Conservation (phyloP, 2,888 invertebrate genomes). For the Drosophila mayaguana region DNA sequence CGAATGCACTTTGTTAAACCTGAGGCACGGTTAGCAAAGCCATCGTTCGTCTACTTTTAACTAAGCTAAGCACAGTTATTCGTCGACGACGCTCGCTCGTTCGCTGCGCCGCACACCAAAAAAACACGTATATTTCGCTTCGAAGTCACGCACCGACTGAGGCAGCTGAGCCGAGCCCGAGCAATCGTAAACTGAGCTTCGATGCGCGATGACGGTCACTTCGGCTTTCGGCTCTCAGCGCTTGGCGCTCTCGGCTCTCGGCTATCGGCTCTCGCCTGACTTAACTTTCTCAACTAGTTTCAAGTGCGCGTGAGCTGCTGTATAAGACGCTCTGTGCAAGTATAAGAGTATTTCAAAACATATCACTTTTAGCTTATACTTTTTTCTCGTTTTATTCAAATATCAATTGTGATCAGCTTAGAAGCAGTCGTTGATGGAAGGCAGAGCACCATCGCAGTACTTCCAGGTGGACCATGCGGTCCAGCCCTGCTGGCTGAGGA, state of each 20-base stretch:
- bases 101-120: not conserved
- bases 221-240: slow-evolving; percentile 31
- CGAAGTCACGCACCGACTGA: slow-evolving; percentile 71
- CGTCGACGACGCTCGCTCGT: not conserved
- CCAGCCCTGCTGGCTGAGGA: slow-evolving; percentile 74
- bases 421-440: slow-evolving; percentile 63
- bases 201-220: slow-evolving; percentile 40
- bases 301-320: not conserved
- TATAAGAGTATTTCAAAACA: slow-evolving; percentile 30
- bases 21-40: slow-evolving; percentile 64
- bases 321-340: slow-evolving; percentile 13
- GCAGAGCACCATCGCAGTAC: slow-evolving; percentile 68
- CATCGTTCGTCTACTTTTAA: slow-evolving; percentile 36
- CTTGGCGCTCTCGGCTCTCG: slow-evolving; percentile 17
- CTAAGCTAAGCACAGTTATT: slow-evolving; percentile 11
- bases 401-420: slow-evolving; percentile 33
- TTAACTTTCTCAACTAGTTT: slow-evolving; percentile 49
- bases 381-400: slow-evolving; percentile 19
- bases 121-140: slow-evolving; percentile 35
- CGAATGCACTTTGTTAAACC: slow-evolving; percentile 71
- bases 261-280: slow-evolving; percentile 14
- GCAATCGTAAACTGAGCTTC: slow-evolving; percentile 51
- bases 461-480: slow-evolving; percentile 79
- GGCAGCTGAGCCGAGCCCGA: slow-evolving; percentile 18
- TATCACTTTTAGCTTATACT: not conserved